Base-by-base conservation (phyloP, 2,797 vertebrate species). In the Gymnothorax javanicus region DNA sequence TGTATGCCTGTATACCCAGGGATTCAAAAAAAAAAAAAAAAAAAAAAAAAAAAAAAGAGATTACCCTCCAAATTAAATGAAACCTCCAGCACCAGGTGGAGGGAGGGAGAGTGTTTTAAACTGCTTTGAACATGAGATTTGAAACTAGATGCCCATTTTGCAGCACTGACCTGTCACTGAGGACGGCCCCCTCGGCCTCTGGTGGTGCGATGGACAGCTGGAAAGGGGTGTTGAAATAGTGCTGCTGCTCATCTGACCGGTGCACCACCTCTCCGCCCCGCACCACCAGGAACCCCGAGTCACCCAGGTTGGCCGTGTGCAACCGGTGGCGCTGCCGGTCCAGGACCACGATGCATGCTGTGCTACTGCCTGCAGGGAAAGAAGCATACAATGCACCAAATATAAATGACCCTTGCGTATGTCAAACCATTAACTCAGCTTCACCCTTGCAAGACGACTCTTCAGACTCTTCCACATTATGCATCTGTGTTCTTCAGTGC, bases 231-330 rank as follows among this genome's bases (percentile, higher is more conserved):
- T 97, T 97, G 94, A 97, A 97, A 93, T 97, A 97, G 89, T 97
- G 96, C 86, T 97, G 96, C 89, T 97, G 96, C 85, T 97, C 96
- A 0, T 97, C 96, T 0, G 97, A 97, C 0, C 97, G 95, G 88
- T 97, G 97, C 3, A 97, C 96, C 1, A 97, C 97, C 88, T 97
- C 96, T 2, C 97, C 97, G 0, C 96, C 96, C 77, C 97, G 91
- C 84, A 97, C 97, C 0, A 97, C 96, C 92, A 97, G 88, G 86
- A 97, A 97, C 4, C 97, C 97, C 0, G 99, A 99, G 89, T 99
- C 99, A 0, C 99, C 98, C 75, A 99, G 96, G 93, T 99, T 99
- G 84, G 98, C 99, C 0, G 98, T 98, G 91, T 99, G 98, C 89
- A 99, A 92, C 90, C 94, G 97, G 91, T 99, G 99, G 93, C 97